Conservation (phyloP, 2,113 vertebrate genomes). For the Corythaixoides concolor region DNA sequence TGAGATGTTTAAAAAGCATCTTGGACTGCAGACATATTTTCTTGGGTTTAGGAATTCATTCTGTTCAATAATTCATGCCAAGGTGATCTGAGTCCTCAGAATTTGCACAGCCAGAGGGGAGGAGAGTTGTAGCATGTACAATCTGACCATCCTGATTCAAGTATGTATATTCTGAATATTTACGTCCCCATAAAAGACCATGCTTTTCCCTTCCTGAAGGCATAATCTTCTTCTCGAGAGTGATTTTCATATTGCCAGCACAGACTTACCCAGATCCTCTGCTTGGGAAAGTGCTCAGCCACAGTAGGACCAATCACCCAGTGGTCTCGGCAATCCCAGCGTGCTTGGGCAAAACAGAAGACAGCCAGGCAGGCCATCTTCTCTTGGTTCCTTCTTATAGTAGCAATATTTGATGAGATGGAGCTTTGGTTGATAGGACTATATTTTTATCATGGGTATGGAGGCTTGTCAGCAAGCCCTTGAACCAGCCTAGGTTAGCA, state of each 20-base stretch:
- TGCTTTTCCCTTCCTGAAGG: background rate
- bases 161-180: background rate
- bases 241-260: background rate
- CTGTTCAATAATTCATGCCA: conserved; percentile 14
- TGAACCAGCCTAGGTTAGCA: background rate
- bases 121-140: background rate
- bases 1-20: conserved; percentile 6
- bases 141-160: background rate
- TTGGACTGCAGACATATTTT: background rate
- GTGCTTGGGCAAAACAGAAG: background rate
- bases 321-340: background rate
- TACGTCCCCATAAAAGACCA: background rate
- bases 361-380: background rate
- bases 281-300: background rate
- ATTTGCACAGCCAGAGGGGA: background rate
- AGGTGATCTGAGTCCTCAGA: background rate
- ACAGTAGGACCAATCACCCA: background rate
- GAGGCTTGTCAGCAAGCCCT: background rate
- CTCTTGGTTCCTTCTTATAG: background rate
- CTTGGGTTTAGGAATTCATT: background rate
- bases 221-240: background rate
- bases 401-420: background rate
- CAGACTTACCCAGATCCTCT: background rate
- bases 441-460: background rate
- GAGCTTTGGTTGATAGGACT: background rate